phyloP scores from a whole-genome alignment of 1,140 invertebrate genomes.

The Batillaria attramentaria region DNA sequence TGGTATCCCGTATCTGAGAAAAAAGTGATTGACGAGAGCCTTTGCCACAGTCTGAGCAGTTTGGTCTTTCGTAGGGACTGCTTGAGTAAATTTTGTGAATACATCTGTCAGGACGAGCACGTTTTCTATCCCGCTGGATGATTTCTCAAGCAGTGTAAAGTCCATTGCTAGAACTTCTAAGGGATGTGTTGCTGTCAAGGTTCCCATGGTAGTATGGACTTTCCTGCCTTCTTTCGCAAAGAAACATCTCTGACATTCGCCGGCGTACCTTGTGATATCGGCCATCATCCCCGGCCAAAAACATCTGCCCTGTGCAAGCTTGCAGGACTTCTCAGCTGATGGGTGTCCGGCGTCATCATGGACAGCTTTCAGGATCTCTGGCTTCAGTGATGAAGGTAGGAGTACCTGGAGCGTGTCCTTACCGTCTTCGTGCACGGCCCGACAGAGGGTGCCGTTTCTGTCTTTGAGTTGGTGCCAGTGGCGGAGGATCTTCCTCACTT shows the following conservation, averaged over 20 bases:
- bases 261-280: too few species aligned
- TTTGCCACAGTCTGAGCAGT: constrained; percentile 33
- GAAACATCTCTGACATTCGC: constrained; percentile 37
- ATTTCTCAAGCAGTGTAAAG: constrained; percentile 37
- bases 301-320: too few species aligned
- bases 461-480: too few species aligned
- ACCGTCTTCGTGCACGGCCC: too few species aligned
- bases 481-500: too few species aligned
- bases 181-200: constrained; percentile 10
- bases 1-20: constrained; percentile 36
- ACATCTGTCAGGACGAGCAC: constrained; percentile 42
- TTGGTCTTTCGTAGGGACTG: constrained; percentile 38
- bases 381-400: too few species aligned
- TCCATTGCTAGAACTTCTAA: constrained; percentile 36
- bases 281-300: too few species aligned
- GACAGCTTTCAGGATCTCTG: too few species aligned
- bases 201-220: constrained; percentile 30
- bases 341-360: too few species aligned
- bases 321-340: too few species aligned
- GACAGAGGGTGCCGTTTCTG: too few species aligned
- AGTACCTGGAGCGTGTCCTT: too few species aligned
- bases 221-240: constrained; percentile 32
- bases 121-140: constrained; percentile 28
- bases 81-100: constrained; percentile 40
- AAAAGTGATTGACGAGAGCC: constrained; percentile 34